Conservation (phyloP, 2,797 vertebrate genomes). For the Lophura swinhoii region DNA sequence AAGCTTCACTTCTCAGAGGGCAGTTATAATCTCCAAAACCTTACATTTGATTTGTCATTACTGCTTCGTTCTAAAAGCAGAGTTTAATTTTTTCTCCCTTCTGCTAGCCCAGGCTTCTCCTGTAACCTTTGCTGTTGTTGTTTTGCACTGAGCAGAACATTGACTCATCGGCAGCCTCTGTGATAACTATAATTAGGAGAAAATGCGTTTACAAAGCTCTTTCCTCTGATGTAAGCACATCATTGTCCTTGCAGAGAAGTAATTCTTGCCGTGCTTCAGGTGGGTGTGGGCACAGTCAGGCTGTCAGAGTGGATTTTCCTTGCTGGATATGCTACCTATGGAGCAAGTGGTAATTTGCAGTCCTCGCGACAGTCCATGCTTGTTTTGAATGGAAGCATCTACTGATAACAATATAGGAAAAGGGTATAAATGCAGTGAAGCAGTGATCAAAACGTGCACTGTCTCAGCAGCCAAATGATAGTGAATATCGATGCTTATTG, state of each 20-base stretch:
- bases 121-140: constrained; percentile 46
- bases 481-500: neutral
- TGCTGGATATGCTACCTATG: neutral
- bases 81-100: neutral
- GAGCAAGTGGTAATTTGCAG: neutral
- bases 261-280: constrained; percentile 30
- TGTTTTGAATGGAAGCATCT: neutral
- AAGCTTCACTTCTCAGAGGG: accelerated
- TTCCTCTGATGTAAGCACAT: constrained; percentile 58
- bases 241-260: constrained; percentile 38
- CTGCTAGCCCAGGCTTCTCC: neutral
- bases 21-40: neutral
- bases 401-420: neutral
- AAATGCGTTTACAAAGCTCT: constrained; percentile 58
- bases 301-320: neutral
- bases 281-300: constrained; percentile 40
- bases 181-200: constrained; percentile 72
- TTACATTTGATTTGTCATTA: neutral
- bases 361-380: neutral
- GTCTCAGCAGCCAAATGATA: neutral
- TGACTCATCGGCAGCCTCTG: constrained; percentile 55
- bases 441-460: neutral
- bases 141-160: constrained; percentile 31
- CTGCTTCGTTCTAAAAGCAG: neutral
- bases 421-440: neutral